Evolutionary conservation across 2,888 invertebrate genomes (phyloP).

Genomic region (Dioctria linearis): DNA sequence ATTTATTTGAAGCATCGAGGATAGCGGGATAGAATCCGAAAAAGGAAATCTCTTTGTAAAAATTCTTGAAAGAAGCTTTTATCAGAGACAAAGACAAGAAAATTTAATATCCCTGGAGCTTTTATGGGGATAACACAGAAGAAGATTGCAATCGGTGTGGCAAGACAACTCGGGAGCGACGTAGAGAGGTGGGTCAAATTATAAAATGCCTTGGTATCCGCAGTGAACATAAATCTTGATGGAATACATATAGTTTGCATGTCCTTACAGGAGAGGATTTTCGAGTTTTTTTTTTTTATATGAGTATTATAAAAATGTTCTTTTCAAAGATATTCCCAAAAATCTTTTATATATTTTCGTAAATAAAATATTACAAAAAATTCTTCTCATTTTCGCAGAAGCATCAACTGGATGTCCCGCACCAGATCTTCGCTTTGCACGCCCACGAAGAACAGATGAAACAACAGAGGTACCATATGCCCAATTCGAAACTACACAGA

Average conservation of each 20-base stretch:
- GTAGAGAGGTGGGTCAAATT: slow-evolving; percentile 1
- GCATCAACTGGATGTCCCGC: slow-evolving; percentile 70
- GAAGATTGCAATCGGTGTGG: neutral
- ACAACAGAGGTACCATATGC: slow-evolving; percentile 70
- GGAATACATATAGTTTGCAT: slow-evolving; percentile 27
- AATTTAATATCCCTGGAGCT: slow-evolving; percentile 49
- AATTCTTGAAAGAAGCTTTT: slow-evolving; percentile 47
- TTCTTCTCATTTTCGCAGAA: slow-evolving; percentile 63
- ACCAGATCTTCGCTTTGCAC: slow-evolving; percentile 70
- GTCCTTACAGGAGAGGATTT: neutral
- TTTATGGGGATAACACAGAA: neutral
- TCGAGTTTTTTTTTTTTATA: neutral
- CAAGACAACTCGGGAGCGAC: neutral
- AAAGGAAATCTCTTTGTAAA: slow-evolving; percentile 39
- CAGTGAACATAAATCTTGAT: slow-evolving; percentile 24
- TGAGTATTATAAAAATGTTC: slow-evolving; percentile 3
- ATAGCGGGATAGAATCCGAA: neutral
- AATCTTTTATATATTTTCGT: neutral
- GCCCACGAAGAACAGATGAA: slow-evolving; percentile 64
- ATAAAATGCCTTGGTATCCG: slow-evolving; percentile 27
- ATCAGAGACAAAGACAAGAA: slow-evolving; percentile 50
- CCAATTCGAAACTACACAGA: slow-evolving; percentile 68
- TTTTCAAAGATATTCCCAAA: neutral
- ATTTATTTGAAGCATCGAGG: slow-evolving; percentile 46
- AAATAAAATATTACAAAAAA: neutral